phyloP scores from a whole-genome alignment of 2,888 invertebrate genomes.

The Allolobophora icterica region DNA sequence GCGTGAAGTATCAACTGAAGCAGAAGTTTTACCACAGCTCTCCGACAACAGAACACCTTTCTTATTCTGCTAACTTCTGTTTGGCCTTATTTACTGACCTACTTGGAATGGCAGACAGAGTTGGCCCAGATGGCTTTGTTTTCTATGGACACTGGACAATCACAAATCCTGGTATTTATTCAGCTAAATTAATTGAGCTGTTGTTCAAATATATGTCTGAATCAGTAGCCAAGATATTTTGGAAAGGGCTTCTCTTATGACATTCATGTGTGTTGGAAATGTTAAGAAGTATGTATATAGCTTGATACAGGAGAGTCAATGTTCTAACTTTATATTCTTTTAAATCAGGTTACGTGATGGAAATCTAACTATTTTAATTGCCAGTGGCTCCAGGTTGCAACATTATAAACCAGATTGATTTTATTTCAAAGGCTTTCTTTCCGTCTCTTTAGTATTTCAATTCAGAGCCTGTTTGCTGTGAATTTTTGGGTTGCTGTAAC shows the following conservation, averaged over 20 bases:
- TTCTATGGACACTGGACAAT: too few relatives aligned
- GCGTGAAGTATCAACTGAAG: not conserved
- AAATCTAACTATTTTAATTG: conserved; percentile 8
- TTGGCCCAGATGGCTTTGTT: too few relatives aligned
- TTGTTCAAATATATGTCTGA: not conserved
- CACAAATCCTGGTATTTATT: not conserved
- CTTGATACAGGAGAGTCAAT: not conserved
- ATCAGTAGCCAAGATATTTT: conserved; percentile 17
- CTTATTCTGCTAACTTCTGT: too few relatives aligned
- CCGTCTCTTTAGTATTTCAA: not conserved
- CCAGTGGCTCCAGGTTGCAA: conserved; percentile 9
- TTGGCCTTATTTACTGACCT: too few relatives aligned
- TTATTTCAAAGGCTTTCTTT: not conserved
- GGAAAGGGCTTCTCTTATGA: not conserved
- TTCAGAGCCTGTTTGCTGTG: not conserved
- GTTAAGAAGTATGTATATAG: not conserved
- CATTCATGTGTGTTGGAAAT: not conserved
- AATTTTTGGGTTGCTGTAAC: not conserved
- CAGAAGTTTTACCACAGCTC: not conserved
- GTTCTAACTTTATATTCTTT: not conserved
- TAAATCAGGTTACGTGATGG: not conserved
- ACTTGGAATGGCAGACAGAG: too few relatives aligned
- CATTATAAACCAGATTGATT: conserved; percentile 7
- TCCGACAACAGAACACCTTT: not conserved
- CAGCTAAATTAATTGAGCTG: not conserved